Evolutionary conservation across 2,797 vertebrate genomes (phyloP).

Genomic region (Gallirallus australis): DNA sequence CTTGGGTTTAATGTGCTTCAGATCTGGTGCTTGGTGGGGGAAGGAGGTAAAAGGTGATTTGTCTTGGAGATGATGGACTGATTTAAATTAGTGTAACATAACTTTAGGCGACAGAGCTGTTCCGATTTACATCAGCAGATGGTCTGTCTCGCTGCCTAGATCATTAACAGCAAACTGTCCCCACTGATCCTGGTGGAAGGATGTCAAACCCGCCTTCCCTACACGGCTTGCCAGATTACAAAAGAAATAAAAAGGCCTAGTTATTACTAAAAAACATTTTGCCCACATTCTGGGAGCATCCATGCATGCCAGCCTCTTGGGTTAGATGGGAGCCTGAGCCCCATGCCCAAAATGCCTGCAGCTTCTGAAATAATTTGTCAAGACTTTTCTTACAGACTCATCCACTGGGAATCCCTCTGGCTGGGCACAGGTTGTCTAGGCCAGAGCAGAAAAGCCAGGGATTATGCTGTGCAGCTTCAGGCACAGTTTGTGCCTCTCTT

Average conservation of each 20-base stretch:
- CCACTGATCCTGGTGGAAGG: slow-evolving; percentile 40
- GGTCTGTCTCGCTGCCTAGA: slow-evolving; percentile 64
- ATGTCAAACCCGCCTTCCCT: slow-evolving; percentile 51
- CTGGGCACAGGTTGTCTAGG: neutral
- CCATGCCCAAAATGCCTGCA: neutral
- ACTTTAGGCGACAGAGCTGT: slow-evolving; percentile 50
- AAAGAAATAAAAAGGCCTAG: slow-evolving; percentile 16
- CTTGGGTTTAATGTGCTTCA: neutral
- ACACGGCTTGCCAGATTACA: slow-evolving; percentile 14
- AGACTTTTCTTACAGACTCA: neutral
- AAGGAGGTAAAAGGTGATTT: slow-evolving; percentile 8
- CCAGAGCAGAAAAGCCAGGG: neutral
- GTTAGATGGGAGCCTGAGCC: neutral
- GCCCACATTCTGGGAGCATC: neutral
- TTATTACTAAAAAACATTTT: slow-evolving; percentile 7
- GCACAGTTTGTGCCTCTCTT: neutral
- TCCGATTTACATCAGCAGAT: slow-evolving; percentile 68
- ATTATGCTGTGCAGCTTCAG: neutral
- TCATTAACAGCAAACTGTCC: slow-evolving; percentile 54
- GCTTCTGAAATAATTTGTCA: neutral
- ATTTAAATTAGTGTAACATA: slow-evolving; percentile 57
- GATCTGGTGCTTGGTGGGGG: neutral
- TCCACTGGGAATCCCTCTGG: neutral
- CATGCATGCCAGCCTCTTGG: neutral
- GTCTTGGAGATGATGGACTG: slow-evolving; percentile 9